Evolutionary conservation across 2,888 invertebrate genomes (phyloP), one percentile per base, ranked within the genome.

Genomic region (Matsumyia berberina): DNA sequence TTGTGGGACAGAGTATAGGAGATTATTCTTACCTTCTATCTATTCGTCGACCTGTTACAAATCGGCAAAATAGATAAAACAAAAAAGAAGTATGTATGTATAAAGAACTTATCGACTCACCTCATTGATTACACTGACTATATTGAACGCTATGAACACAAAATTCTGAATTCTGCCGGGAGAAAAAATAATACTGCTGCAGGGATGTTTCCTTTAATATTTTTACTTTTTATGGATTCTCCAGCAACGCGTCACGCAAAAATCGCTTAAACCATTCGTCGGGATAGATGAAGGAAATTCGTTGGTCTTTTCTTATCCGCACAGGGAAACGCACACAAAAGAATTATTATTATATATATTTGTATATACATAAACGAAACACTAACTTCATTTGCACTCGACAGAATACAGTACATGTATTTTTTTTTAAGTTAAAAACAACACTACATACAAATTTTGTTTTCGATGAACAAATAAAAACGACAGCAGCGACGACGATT

Each of bases 71-170:
- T 24, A 15, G 31, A 29, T 7, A 51, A 57, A 35, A 49, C 12
- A 69, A 49, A 31, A 42, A 39, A 12, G 35, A 35, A 37, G 24
- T n/a, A 53, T n/a, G 29, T n/a, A n/a, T n/a, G n/a, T n/a, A n/a
- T n/a, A 8, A 9, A 35, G 2, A 57, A 42, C 12, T 12, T 7
- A 44, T 11, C 7, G 55, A 77, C 78, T 78, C 46, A 78, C 78
- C 78, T 78, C 78, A 78, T 78, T 62, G 78, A 70, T 70, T 70
- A 70, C 78, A 78, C 33, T 55, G 37, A 62, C 44, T 62, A 53
- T 62, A 44, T 42, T 69, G 31, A 49, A 60, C 58, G 37, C 46
- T 35, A 53, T 24, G 31, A 29, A 44, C 29, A 44, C 49, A 74
- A 33, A 51, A 39, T 35, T 37, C 9, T 17, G 24, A 46, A 62